phyloP scores from a whole-genome alignment of 1,140 invertebrate species.

The Caenorhabditis elegans region WBcel235 BX284603.4:6055001-6055500 shows the following conservation, averaged over 20 bases:
- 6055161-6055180: not conserved
- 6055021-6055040: no score
- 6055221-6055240: not conserved
- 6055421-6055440: not conserved
- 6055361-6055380: not conserved
- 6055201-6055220: no score
- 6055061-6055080: not conserved
- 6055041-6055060: not conserved
- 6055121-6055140: not conserved
- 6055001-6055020: no score
- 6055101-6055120: not conserved
- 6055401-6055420: not conserved
- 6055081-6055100: not conserved
- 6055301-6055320: not conserved
- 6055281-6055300: not conserved
- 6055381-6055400: not conserved
- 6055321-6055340: not conserved
- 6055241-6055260: constrained; percentile 6
- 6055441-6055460: not conserved
- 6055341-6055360: not conserved
- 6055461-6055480: not conserved
- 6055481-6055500: not conserved
- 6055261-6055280: not conserved
- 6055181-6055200: not conserved
- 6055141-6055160: not conserved